Evolutionary conservation across 2,888 invertebrate genomes (phyloP), one percentile per base, ranked within the genome.

Genomic region (Watsonalla cultraria): DNA sequence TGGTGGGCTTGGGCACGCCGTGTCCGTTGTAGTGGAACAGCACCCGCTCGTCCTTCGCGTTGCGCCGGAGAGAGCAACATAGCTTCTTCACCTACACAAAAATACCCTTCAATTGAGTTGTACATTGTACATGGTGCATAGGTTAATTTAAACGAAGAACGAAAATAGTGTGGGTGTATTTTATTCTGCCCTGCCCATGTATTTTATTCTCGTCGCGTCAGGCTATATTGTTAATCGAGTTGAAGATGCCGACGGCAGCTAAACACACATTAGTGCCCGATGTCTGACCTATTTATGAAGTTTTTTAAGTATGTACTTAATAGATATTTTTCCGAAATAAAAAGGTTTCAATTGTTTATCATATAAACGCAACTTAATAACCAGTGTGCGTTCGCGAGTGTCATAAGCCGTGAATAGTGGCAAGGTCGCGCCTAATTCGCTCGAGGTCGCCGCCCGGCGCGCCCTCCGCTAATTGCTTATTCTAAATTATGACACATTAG

Each of bases 1-100:
- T 92, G 8, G 99, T 99, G 39, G 99, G 99, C 82, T 96, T 96
- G 46, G 99, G 99, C 56, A 99, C 99, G 13, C 99, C 99, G 82
- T 99, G 99, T 0, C 99, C 99, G 85, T 99, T 99, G 85, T 99
- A 99, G 87, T 99, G 99, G 88, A 99, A 99, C 53, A 99, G 90
- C 45, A 99, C 98, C 61, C 99, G 93, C 80, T 99, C 99, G 73
- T 99, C 99, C 87, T 99, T 99, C 5, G 99, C 99, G 87, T 98
- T 99, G 65, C 98, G 93, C 9, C 99, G 92, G 63, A 99, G 89
- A 0, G 98, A 98, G 35, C 96, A 95, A 80, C 99, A 99, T 24
- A 99, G 90, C 83, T 99, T 99, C 82, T 99, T 98, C 0, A 99
- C 97, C 91, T 91, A 68, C 5, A 51, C 52, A 57, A 33, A 50